Evolutionary conservation across 2,888 invertebrate genomes (phyloP), one percentile per base, ranked within the genome.

Genomic region (Onthophagus sagittarius): DNA sequence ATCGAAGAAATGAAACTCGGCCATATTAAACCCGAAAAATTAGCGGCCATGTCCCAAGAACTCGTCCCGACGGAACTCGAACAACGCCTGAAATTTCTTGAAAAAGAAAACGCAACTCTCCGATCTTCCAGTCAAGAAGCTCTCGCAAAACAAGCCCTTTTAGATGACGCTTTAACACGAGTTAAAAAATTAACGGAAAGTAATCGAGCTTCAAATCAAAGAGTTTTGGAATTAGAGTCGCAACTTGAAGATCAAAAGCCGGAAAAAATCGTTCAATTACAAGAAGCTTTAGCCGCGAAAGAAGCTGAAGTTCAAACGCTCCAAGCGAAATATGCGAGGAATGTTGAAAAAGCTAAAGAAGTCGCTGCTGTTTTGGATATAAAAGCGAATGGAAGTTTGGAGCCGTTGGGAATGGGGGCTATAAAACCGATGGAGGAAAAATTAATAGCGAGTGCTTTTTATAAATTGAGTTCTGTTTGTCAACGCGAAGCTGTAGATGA

Each of bases 291-390:
- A 15, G 85, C 90, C 2, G 89, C 90, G 39, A 91, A 94, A 73
- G 96, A 96, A 77, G 90, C 92, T 11, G 96, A 97, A 77, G 87
- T 95, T 73, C 87, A 91, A 74, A 90, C 90, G 5, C 89, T 91
- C 73, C 96, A 97, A 82, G 93, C 94, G 75, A 92, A 93, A 80
- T 95, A 96, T 84, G 92, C 93, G 82, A 94, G 94, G 82, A 95
- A 94, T 83, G 89, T 98, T 13, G 97, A 97, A 80, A 97, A 97
- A 84, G 97, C 97, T 15, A 95, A 95, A 84, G 94, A 92, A 85
- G 94, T 97, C 64, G 95, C 96, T 79, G 94, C 94, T 82, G 91
- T 91, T 31, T 87, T 97, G 63, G 95, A 97, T 83, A 92, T 93
- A 0, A 86, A 90, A 76, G 87, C 88, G 23, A 89, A 88, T 72